Evolutionary conservation across 1,140 invertebrate species (phyloP), one percentile per base, ranked within the genome.

Genomic region (Batillaria attramentaria): DNA sequence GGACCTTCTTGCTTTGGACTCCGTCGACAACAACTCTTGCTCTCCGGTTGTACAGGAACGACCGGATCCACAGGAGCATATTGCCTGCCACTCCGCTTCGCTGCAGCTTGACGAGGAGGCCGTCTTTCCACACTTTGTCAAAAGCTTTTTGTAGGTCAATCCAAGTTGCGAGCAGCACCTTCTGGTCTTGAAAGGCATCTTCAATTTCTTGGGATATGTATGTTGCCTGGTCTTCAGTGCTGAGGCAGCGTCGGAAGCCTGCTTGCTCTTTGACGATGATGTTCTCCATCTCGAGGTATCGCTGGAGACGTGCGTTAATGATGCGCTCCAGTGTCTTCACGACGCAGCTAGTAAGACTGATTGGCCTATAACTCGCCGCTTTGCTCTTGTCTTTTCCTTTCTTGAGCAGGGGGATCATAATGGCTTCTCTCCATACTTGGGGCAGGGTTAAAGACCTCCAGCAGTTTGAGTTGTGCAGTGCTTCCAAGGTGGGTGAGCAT

Each of bases 391-490:
- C 46, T 65, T 79, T 79, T 0, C 80, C 72, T 46, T 78, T 78
- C 62, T 81, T 81, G n/a, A 72, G 50, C 28, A 82, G 74, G 46
- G 74, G 75, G 54, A 79, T 54, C 0, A 74, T 72, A 42, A 50
- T 42, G 6, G 77, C 72, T 33, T 75, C 62, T 41, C 46, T 74
- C 69, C 65, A 79, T 50, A 33, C 28, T 20, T 39, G 41, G 3
- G 80, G 80, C 31, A 80, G 28, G 65, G 80, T 79, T 79, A 20
- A 81, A 76, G 65, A 81, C 74, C 0, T 79, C 35, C 10, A 81
- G 72, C n/a, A 81, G 72, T 1, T 35, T 74, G 24, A 1, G 3
- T 8, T 43, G 50, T 4, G 77, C 46, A 42, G 24, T 68, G 10
- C n/a, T 37, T n/a, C 72, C 66, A 2, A 72, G 60, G 50, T 81